These are phyloP conservation scores for Creontiades dilutus DNA, from an alignment of 2,888 invertebrate species.

Conservation along the genomic window DNA sequence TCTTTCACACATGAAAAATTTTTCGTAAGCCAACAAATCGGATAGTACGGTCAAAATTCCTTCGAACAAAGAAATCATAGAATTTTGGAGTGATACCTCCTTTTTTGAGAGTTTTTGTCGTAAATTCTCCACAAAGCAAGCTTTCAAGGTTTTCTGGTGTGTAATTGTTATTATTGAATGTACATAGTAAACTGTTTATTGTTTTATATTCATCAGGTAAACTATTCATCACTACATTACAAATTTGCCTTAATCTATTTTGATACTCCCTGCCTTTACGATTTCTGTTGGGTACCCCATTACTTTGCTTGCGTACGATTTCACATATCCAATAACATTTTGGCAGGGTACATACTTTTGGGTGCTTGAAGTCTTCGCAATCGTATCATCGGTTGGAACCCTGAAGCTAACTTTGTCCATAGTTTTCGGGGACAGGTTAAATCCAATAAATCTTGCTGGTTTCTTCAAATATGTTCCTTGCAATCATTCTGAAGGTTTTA, in stretches of 20 bases:
- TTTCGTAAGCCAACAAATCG: no score
- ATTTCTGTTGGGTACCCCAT: background rate
- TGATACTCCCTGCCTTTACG: background rate
- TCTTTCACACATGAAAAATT: no score
- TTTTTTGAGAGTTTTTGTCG: no score
- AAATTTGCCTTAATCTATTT: background rate
- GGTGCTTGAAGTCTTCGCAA: background rate
- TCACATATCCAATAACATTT: background rate
- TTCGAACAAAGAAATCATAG: no score
- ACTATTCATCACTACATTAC: background rate
- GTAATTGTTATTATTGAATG: background rate
- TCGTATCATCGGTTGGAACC: background rate
- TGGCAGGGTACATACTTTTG: background rate
- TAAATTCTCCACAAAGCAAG: background rate
- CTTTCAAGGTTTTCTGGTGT: background rate
- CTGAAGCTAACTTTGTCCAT: background rate
- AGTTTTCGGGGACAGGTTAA: background rate
- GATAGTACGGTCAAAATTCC: no score
- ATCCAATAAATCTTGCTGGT: background rate
- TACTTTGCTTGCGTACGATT: background rate
- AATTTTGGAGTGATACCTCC: no score
- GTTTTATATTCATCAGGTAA: background rate
- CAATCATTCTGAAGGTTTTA: no score
- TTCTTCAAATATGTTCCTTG: no score
- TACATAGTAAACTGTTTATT: background rate